These are phyloP conservation scores for Argentina silus DNA, from an alignment of 2,797 vertebrate species.

Conservation along the genomic window DNA sequence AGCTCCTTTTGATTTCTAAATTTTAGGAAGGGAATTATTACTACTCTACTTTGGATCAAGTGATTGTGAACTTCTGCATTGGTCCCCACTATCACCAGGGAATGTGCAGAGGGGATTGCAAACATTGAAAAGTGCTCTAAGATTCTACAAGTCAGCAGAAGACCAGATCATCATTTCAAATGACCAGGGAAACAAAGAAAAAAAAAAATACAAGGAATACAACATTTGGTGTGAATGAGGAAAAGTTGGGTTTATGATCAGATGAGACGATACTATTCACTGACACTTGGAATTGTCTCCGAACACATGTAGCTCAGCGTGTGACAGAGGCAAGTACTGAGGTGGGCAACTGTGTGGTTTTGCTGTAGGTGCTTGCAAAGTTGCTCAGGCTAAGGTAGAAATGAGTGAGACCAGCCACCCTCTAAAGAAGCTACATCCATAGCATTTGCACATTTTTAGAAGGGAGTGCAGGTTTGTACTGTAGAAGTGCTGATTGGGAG, in stretches of 20 bases:
- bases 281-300: background rate
- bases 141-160: slow-evolving; percentile 52
- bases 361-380: background rate
- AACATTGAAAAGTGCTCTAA: slow-evolving; percentile 47
- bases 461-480: background rate
- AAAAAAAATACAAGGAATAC: slow-evolving; percentile 40
- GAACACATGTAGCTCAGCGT: background rate
- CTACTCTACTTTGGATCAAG: slow-evolving; percentile 59
- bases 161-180: slow-evolving; percentile 43
- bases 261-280: background rate
- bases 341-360: background rate
- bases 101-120: slow-evolving; percentile 52
- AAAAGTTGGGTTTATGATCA: background rate
- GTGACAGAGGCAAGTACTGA: background rate
- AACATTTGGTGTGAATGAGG: slow-evolving; percentile 7
- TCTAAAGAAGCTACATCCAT: background rate
- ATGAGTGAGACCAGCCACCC: background rate
- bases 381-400: background rate
- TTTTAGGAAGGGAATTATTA: too few species aligned
- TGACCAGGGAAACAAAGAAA: slow-evolving; percentile 42
- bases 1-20: too few species aligned
- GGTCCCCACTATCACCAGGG: slow-evolving; percentile 33
- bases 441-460: background rate
- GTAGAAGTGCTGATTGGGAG: background rate
- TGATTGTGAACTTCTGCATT: slow-evolving; percentile 10